A percentile compares a stretch with the other conserved stretches of the same genome.
Conservation (phyloP, 2,113 vertebrate species). For the Suricata suricatta region DNA sequence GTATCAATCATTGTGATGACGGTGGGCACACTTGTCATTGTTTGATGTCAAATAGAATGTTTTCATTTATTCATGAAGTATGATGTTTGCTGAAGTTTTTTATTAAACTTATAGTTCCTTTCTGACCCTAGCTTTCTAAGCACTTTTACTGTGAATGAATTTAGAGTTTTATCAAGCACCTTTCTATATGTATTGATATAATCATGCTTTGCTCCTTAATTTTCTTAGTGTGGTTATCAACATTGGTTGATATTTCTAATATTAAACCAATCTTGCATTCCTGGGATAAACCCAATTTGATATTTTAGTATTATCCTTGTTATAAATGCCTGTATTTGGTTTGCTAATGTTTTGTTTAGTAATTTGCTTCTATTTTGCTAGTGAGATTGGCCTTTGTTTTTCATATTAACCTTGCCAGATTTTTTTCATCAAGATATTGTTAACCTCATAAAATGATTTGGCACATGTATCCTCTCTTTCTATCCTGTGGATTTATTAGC, state of each 20-base stretch:
- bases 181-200: neutral
- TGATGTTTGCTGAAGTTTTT: neutral
- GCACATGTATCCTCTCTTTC: neutral
- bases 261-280: neutral
- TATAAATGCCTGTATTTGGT: neutral
- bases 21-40: neutral
- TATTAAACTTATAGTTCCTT: neutral
- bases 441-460: neutral
- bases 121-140: neutral
- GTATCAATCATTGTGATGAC: neutral
- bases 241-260: neutral
- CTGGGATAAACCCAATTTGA: neutral
- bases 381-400: neutral
- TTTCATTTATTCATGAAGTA: neutral
- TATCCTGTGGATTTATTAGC: neutral
- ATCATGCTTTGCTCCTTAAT: neutral
- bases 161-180: neutral
- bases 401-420: neutral
- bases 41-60: neutral
- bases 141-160: neutral
- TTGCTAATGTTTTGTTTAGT: neutral
- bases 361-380: constrained; percentile 32
- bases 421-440: neutral
- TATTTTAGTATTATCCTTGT: neutral
- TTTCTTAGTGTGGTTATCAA: neutral